Percentiles rank a stretch among this genome's conserved stretches.
These are phyloP conservation scores for Heliothis peltigera DNA, from an alignment of 2,888 invertebrate species.

Conservation along the genomic window DNA sequence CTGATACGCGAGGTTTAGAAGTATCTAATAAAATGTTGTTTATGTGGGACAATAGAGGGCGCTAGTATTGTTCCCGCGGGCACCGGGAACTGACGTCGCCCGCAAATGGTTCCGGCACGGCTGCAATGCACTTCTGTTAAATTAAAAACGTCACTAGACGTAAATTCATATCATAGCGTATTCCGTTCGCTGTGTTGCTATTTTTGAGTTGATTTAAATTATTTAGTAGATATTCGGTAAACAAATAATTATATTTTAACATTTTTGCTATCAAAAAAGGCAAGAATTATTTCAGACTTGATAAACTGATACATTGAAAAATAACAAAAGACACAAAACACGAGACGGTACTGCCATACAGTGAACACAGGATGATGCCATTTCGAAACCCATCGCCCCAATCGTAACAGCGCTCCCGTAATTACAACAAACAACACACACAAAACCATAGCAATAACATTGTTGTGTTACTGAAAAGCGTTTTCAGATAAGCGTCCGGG, in stretches of 20 bases:
- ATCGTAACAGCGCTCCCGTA: constrained; percentile 33
- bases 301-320: constrained; percentile 26
- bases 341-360: constrained; percentile 16
- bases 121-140: constrained; percentile 52
- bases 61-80: constrained; percentile 67
- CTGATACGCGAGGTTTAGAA: constrained; percentile 61
- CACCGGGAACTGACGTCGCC: constrained; percentile 61
- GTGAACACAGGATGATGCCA: constrained; percentile 44
- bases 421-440: constrained; percentile 46
- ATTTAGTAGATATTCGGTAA: neutral
- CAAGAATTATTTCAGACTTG: no score
- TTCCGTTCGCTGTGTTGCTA: constrained; percentile 29
- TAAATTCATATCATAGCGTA: constrained; percentile 45
- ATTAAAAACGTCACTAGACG: constrained; percentile 57
- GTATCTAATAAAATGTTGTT: constrained; percentile 80
- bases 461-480: constrained; percentile 63
- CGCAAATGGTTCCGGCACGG: constrained; percentile 64
- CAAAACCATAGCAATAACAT: constrained; percentile 58
- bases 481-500: constrained; percentile 66
- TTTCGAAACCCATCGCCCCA: constrained; percentile 22
- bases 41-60: constrained; percentile 75
- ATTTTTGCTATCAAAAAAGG: no score
- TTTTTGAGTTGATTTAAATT: constrained; percentile 1
- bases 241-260: no score
- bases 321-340: constrained; percentile 15